Evolutionary conservation across 2,113 vertebrate genomes (phyloP), one percentile per base, ranked within the genome.

Genomic region (Melierax canorus): DNA sequence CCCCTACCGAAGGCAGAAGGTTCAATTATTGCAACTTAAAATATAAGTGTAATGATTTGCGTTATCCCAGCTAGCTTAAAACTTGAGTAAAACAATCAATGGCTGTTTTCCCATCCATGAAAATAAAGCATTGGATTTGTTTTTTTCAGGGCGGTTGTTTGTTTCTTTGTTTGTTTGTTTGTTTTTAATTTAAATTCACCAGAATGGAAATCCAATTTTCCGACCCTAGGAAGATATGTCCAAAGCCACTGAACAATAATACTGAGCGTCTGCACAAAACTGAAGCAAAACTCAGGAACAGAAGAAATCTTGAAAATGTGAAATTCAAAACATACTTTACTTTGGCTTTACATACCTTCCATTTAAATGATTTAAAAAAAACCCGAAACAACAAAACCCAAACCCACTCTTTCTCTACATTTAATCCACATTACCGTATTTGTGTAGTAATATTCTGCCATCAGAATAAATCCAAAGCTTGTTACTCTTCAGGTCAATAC

Each of bases 61-160:
- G 7, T 87, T 89, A 58, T 58, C 79, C 78, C 80, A 91, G 90
- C 80, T 71, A 50, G 92, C 74, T 94, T 55, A 82, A 88, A 92
- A 63, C 80, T 46, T 11, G 45, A 88, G 56, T 36, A 80, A 77
- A 94, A 69, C 55, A 87, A 90, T 89, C 67, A 17, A 83, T 87
- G 63, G 4, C 58, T 59, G 55, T 80, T 88, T 93, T 83, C 53
- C 39, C 55, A 83, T 73, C 62, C 60, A 66, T 34, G 56, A 93
- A 81, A 72, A 88, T 6, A 29, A 92, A 88, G 39, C 46, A 55
- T 7, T 27, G n/a, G 41, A 8, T 8, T 34, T 22, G 10, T 1
- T n/a, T 29, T 43, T 36, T 24, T 27, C 23, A 15, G 34, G n/a
- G 50, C 16, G 34, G 24, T 7, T 29, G 53, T 2, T 6, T 62